Base-by-base conservation (phyloP, 2,888 invertebrate species). In the Pteria penguin region DNA sequence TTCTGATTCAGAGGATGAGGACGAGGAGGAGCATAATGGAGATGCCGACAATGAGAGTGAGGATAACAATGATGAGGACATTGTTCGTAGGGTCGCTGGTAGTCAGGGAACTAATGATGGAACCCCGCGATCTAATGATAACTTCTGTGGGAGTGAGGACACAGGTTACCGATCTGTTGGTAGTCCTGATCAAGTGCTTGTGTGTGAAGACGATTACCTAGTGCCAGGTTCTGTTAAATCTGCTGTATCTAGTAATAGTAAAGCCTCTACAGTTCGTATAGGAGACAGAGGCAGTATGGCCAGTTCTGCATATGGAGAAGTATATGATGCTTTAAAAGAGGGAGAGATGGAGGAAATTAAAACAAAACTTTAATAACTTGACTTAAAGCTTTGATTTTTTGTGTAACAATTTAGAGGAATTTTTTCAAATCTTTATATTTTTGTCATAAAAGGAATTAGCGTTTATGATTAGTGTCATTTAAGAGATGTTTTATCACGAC, bases 141-240 rank as follows among this genome's bases (percentile, higher is more conserved):
- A 72, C 45, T 72, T 69, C 57, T 71, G 72, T 68, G 72, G 70
- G 22, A 77, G 76, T 55, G 76, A 77, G 62, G 76, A 77, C 70
- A 77, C 76, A 27, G 76, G 76, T 14, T 77, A 77, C 33, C 27
- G 76, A 18, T 77, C 76, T 24, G 76, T 77, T 0, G 76, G 76
- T n/a, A 77, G 76, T 52, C 73, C 73, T 26, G 76, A 77, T 18
- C 76, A 77, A 22, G 72, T 77, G 29, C 58, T 77, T 22, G 76
- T 77, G n/a, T 73, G 72, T 0, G 76, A 78, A 36, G 74, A 78
- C 22, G 78, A 78, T 72, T 75, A 78, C 57, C 62, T 75, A 36
- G 66, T 75, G 32, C 78, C 78, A 31, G 77, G 70, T 14, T 69
- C 73, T 29, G 69, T 65, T 4, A 78, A 71, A 61, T 67, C 58